phyloP scores from a whole-genome alignment of 2,113 vertebrate species.

The Papio anubis region DNA sequence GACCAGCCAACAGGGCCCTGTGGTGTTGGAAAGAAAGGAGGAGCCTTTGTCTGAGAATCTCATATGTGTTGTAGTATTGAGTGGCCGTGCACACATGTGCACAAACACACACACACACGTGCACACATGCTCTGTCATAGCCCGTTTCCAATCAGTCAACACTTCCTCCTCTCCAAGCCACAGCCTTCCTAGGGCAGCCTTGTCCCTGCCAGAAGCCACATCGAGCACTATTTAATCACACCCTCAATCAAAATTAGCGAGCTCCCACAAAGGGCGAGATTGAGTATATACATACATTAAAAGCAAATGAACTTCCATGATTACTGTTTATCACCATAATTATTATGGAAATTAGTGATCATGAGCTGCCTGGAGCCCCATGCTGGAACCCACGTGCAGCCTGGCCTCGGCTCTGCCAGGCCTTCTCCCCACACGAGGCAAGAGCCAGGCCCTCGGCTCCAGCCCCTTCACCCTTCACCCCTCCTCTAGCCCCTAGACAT shows the following conservation, averaged over 20 bases:
- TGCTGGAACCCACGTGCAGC: background rate
- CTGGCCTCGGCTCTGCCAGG: background rate
- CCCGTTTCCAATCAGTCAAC: background rate
- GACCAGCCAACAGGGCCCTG: accelerated
- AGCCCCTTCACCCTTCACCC: accelerated
- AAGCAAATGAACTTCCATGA: background rate
- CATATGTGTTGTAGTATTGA: no score
- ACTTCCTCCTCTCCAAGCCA: background rate
- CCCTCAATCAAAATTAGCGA: background rate
- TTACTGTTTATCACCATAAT: background rate
- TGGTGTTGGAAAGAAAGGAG: accelerated
- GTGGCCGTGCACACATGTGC: background rate
- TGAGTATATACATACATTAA: background rate
- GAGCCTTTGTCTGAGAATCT: background rate
- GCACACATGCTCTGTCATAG: background rate
- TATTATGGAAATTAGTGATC: background rate
- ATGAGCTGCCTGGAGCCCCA: background rate
- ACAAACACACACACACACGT: no score
- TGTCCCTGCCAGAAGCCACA: background rate
- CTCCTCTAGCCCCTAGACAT: background rate
- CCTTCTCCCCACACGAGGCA: accelerated
- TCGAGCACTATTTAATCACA: background rate
- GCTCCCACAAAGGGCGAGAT: background rate
- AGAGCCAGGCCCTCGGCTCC: background rate
- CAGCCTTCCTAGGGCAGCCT: background rate